Base-by-base conservation (phyloP, 2,888 invertebrate genomes). In the Amphipoea lucens region DNA sequence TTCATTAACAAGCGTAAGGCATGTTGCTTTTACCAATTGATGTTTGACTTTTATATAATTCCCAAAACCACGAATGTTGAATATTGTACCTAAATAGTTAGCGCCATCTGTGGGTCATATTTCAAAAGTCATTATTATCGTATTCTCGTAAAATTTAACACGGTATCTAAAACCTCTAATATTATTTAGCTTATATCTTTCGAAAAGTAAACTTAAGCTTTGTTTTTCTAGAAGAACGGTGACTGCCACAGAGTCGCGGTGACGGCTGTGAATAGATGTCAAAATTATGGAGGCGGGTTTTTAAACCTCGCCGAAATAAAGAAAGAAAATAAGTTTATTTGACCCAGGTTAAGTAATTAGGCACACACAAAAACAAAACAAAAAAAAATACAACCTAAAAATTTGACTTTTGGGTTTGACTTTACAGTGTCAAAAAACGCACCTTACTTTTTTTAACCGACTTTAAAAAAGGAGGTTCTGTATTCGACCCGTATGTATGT, bases 1-100 rank as follows among this genome's bases (percentile, higher is more conserved):
- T 36, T 86, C 75, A 69, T 82, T 82, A 86, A 45, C 75, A 68
- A 45, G n/a, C 29, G 11, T 65, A 2, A 23, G 29, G 7, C 14
- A 6, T 42, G 36, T 12, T 54, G 29, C 40, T 72, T 68, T 36
- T 48, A 48, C 48, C n/a, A 85, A 72, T 67, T 67, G 66, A 11
- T 36, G 48, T 68, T 72, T 48, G 23, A 48, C n/a, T 54, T 85
- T 62, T 48, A 45, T 45, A 17, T 79, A 17, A 23, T 79, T 84
- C 17, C 54, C 20, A 5, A 17, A n/a, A 66, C 36, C 14, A 20
- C 40, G 9, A 29, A 51, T 62, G 12, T 66, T 72, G 29, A 48
- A 51, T 42, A 11, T 66, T 36, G 0, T 12, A n/a, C n/a, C n/a
- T n/a, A 29, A 11, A 11, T 65, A 4, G 5, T 23, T 23, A 65